Percentiles rank a stretch among this genome's conserved stretches.
phyloP scores from a whole-genome alignment of 2,113 vertebrate species.

The Acrocephalus kingi region DNA sequence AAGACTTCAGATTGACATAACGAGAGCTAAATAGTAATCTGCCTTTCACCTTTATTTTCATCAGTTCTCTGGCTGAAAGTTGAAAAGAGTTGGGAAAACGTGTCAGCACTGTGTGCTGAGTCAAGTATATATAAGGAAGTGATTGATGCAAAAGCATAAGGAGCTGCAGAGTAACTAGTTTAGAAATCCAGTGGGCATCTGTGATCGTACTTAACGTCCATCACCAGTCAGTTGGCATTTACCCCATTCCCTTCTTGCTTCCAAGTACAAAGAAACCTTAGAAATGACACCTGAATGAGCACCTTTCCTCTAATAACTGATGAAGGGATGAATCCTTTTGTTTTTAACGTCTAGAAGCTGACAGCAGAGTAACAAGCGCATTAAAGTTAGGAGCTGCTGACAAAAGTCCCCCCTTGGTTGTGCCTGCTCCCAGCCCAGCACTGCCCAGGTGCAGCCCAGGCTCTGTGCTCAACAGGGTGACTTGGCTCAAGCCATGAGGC shows the following conservation, averaged over 20 bases:
- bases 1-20: neutral
- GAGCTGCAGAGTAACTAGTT: neutral
- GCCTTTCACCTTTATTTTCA: neutral
- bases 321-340: neutral
- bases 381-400: neutral
- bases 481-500: rapidly evolving
- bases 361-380: neutral
- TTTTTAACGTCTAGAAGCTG: neutral
- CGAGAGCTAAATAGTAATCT: neutral
- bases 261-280: neutral
- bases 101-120: neutral
- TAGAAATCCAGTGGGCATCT: neutral
- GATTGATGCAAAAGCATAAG: neutral
- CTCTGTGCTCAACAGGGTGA: neutral
- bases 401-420: neutral
- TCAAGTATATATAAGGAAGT: neutral
- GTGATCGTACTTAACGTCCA: neutral
- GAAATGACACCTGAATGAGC: neutral
- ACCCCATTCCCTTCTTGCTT: neutral
- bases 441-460: too few species aligned
- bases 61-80: neutral
- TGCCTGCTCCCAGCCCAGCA: neutral
- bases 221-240: neutral
- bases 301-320: neutral
- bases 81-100: neutral